Percentiles rank a stretch among this genome's conserved stretches.
Evolutionary conservation across 2,113 vertebrate genomes (phyloP).

Genomic region (Cairina moschata): DNA sequence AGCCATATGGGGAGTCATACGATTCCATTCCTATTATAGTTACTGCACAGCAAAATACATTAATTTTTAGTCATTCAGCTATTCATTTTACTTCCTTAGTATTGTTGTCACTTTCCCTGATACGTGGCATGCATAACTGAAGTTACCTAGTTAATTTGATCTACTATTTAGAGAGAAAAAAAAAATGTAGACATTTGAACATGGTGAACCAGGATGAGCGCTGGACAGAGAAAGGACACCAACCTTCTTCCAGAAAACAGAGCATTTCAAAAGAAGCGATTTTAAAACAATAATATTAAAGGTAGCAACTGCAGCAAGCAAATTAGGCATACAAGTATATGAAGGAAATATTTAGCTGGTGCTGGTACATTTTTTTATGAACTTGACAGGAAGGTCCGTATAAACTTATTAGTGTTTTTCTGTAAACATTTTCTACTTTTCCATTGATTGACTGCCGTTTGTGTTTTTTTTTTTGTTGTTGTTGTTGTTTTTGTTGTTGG

Average conservation of each 20-base stretch:
- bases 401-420: neutral
- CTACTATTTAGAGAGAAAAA: neutral
- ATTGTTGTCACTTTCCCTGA: neutral
- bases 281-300: neutral
- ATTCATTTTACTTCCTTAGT: neutral
- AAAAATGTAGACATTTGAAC: neutral
- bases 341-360: neutral
- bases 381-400: neutral
- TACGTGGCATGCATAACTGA: neutral
- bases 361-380: neutral
- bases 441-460: neutral
- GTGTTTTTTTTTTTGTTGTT: too few relatives aligned
- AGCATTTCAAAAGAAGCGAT: neutral
- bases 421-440: neutral
- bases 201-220: neutral
- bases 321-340: neutral
- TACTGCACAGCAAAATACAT: neutral
- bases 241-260: neutral
- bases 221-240: neutral
- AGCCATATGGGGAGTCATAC: neutral
- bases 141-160: neutral
- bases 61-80: neutral
- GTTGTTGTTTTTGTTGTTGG: too few relatives aligned
- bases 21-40: neutral
- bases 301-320: neutral